Evolutionary conservation across 2,797 vertebrate species (phyloP), one percentile per base, ranked within the genome.

Genomic region (Hyperoplus lanceolatus): DNA sequence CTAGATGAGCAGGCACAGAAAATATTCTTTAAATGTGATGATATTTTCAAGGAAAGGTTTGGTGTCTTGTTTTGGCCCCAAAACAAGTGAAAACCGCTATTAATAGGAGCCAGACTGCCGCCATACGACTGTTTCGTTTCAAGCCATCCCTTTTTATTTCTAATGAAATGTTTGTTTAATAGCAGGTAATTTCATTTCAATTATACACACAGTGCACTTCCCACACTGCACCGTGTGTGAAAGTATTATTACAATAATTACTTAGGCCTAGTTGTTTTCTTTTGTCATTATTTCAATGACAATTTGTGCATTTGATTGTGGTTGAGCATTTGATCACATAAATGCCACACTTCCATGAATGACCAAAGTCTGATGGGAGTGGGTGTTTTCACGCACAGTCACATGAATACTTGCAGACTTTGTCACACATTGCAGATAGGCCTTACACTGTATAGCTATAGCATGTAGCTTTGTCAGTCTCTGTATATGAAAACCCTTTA

Each of bases 351-450:
- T 50, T 70, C 71, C 53, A 29, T 65, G 36, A 21, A 66, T 69
- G 0, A 38, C 21, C 39, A 50, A 51, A 43, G 62, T 55, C 58
- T 81, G 51, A 55, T 42, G 41, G 54, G 74, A 77, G 65, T 69
- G 66, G 54, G 50, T 70, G 64, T 82, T 82, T 80, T 82, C 67
- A 86, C 9, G 15, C 41, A 76, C 13, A 70, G 50, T 82, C 63
- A 75, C 76, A 75, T 73, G 61, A 65, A 86, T 86, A 70, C 83
- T 87, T 89, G 73, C 57, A 86, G 77, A 73, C 63, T 76, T 77
- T 39, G 58, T 66, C 79, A 86, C 57, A 79, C 70, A 49, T 75
- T 76, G 64, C 75, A 81, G 29, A 29, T 29, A 29, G 29, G 29
- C 29, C 29, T 29, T 29, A 29, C 29, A 29, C 29, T 29, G 29